Evolutionary conservation across 2,888 invertebrate genomes (phyloP), one percentile per base, ranked within the genome.

Genomic region (Coleophora deauratella): DNA sequence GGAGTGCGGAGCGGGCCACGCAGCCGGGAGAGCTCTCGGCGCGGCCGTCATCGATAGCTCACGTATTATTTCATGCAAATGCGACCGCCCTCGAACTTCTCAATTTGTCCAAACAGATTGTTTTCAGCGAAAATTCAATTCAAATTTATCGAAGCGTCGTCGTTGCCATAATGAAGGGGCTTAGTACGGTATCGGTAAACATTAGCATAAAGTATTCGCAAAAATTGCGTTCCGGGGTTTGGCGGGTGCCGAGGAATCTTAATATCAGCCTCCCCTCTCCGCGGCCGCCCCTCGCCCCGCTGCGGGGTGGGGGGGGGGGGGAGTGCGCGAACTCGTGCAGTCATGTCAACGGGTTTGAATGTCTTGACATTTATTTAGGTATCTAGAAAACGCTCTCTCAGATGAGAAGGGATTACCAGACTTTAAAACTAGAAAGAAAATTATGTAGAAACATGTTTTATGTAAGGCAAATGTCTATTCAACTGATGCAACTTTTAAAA

Each of bases 61-160:
- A 39, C 57, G 51, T 66, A 62, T 74, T 72, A 66, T 70, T 68
- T 55, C 66, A 74, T 74, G 73, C 61, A 68, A 74, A 77, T 66
- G 50, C 43, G 34, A 38, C 44, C 58, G 48, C 54, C 54, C 62
- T 51, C 65, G 49, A 67, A 70, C 67, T 72, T 70, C 62, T 58
- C 63, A 66, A 21, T 70, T 72, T 70, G 68, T 66, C 57, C 69
- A 69, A 72, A 70, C 73, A 73, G 71, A 75, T 76, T 76, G 73
- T 72, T 73, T 75, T 67, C 66, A 57, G 50, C 56, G 59, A 52
- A 68, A 71, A 71, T 69, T 70, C 66, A 69, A 73, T 75, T 72
- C 59, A 57, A 70, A 66, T 68, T 57, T 57, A 66, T 68, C 58
- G 57, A 51, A 52, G 52, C 62, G 58, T 49, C 51, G 47, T 43